Percentiles rank a stretch among this genome's conserved stretches.
Evolutionary conservation across 2,888 invertebrate species (phyloP).

Genomic region (Metalampra italica): DNA sequence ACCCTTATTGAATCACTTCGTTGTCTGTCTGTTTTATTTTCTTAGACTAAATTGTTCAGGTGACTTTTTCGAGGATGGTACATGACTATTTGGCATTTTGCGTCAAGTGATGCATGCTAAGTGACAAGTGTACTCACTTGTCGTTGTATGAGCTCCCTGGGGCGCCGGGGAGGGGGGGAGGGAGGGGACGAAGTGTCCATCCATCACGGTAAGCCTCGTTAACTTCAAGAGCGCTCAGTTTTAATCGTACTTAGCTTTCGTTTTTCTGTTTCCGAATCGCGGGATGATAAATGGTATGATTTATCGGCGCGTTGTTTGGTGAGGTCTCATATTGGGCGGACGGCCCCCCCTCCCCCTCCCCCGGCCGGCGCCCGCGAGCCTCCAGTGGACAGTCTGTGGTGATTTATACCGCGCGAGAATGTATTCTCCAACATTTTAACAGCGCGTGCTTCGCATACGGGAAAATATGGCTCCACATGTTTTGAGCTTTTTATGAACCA

Average conservation of each 20-base stretch:
- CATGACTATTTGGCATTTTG: too few relatives aligned
- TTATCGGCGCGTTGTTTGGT: slow-evolving; percentile 24
- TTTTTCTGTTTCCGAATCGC: slow-evolving; percentile 31
- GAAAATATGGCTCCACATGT: background rate
- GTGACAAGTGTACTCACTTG: too few relatives aligned
- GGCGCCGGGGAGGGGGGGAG: too few relatives aligned
- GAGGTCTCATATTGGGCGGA: background rate
- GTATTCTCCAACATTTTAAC: background rate
- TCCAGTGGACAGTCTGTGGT: background rate
- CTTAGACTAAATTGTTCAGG: too few relatives aligned
- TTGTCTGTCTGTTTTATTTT: too few relatives aligned
- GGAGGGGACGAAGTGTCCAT: slow-evolving; percentile 22
- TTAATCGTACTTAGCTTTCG: slow-evolving; percentile 39
- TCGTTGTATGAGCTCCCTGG: too few relatives aligned
- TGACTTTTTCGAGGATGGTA: too few relatives aligned
- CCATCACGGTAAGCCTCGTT: slow-evolving; percentile 50
- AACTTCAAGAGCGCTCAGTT: slow-evolving; percentile 40
- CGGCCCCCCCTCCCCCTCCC: background rate
- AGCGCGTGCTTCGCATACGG: background rate
- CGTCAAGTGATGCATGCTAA: too few relatives aligned
- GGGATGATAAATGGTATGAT: slow-evolving; percentile 32
- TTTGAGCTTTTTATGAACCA: too few relatives aligned
- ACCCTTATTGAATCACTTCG: too few relatives aligned
- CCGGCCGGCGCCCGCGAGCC: background rate
- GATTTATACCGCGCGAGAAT: background rate